phyloP scores from a whole-genome alignment of 2,888 invertebrate genomes.

The Polyploca ridens region DNA sequence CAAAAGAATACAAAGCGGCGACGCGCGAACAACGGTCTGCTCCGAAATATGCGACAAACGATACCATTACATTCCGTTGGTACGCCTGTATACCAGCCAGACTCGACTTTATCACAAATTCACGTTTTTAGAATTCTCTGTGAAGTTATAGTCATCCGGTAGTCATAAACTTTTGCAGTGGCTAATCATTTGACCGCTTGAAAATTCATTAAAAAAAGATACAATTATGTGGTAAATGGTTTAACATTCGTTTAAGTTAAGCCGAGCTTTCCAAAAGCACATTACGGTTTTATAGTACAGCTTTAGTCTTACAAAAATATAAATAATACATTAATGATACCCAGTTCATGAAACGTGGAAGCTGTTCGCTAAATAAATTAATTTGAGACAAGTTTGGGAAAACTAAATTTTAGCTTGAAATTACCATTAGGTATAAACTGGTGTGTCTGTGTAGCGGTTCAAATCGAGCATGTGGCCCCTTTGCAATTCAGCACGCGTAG shows the following conservation, averaged over 20 bases:
- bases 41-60: conserved; percentile 69
- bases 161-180: neutral
- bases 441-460: conserved; percentile 31
- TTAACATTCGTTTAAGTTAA: neutral
- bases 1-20: conserved; percentile 69
- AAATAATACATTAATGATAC: conserved; percentile 12
- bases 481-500: conserved; percentile 72
- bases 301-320: no score
- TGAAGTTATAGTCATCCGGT: neutral
- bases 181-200: neutral
- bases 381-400: conserved; percentile 32
- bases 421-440: conserved; percentile 30
- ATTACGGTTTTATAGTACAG: neutral
- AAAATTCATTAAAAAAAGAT: neutral
- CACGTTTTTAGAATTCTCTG: conserved; percentile 29
- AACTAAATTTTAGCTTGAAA: conserved; percentile 18
- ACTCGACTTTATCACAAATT: conserved; percentile 45
- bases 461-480: conserved; percentile 47
- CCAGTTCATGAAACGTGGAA: conserved; percentile 20
- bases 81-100: conserved; percentile 30
- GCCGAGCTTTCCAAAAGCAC: neutral
- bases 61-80: conserved; percentile 52
- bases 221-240: neutral
- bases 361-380: conserved; percentile 33
- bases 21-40: conserved; percentile 58